Evolutionary conservation across 2,113 vertebrate genomes (phyloP), one percentile per base, ranked within the genome.

Genomic region (Nothobranchius kuhntae): DNA sequence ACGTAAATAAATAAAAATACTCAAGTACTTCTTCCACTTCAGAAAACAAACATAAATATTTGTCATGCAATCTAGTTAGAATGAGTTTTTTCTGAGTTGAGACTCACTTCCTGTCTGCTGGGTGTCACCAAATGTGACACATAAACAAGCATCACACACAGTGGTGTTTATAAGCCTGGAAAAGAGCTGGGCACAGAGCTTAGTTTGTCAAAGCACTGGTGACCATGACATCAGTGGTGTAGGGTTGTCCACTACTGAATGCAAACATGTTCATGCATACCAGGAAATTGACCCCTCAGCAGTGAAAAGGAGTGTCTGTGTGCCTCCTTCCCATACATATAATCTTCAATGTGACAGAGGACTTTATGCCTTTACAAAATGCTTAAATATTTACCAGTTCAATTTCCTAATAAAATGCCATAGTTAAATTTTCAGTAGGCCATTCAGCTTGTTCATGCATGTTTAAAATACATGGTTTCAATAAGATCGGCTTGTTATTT

Each of bases 151-250:
- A 75, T 77, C 71, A 61, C 50, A 35, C 42, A 55, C 56, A 47
- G 53, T 12, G 4, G 13, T 1, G 36, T 52, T 14, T 21, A 40
- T 3, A 58, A 54, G 65, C 57, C 66, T 36, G 10, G 47, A 68
- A 86, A 71, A 78, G 71, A 75, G 81, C 6, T 7, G 46, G 68
- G 38, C 14, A 21, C 73, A 58, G 62, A 65, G 84, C 75, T 76
- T 83, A 67, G 75, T 87, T 83, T 86, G 77, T 26, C 83, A 81
- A 71, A 40, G 38, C 53, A 73, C 30, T 0, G 9, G 52, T 8
- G 50, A 44, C 50, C 56, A 36, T 73, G 72, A 72, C 75, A 61
- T 75, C 54, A 68, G 9, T 44, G 65, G 74, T 78, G 63, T 80
- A 61, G 51, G 56, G 78, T 76, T 82, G 53, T 69, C 52, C 36